phyloP scores from a whole-genome alignment of 2,113 vertebrate genomes.

The Columba livia region DNA sequence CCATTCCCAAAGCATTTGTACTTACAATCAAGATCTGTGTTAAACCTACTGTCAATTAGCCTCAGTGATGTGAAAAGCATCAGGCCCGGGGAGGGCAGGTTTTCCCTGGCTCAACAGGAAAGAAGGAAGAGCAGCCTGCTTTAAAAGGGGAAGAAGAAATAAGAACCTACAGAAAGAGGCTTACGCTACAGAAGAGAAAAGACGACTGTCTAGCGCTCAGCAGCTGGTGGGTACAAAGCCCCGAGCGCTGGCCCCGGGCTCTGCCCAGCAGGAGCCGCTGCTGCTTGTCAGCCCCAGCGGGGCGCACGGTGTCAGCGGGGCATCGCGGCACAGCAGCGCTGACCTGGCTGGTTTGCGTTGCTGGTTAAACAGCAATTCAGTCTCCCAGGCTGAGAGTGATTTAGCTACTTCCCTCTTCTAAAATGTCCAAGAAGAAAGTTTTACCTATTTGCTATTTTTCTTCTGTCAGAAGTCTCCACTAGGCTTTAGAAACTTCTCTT shows the following conservation, averaged over 20 bases:
- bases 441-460: background rate
- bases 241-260: fast-evolving
- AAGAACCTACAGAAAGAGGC: constrained; percentile 36
- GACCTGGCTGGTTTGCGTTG: background rate
- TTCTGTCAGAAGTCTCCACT: background rate
- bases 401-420: background rate
- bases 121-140: constrained; percentile 40
- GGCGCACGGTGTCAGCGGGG: background rate
- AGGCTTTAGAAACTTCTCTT: background rate
- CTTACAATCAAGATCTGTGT: constrained; percentile 50
- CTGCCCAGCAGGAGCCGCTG: background rate
- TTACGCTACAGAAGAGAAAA: constrained; percentile 32
- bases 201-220: background rate
- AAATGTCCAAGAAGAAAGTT: background rate
- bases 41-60: constrained; percentile 31
- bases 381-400: background rate
- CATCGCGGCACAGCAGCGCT: background rate
- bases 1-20: constrained; percentile 39
- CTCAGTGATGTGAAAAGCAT: background rate
- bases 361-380: background rate
- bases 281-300: background rate
- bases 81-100: background rate
- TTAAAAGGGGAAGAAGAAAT: constrained; percentile 11
- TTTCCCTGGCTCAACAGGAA: background rate
- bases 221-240: constrained; percentile 4